Base-by-base conservation (phyloP, 2,888 invertebrate genomes). In the Caenorhabditis sp. region DNA sequence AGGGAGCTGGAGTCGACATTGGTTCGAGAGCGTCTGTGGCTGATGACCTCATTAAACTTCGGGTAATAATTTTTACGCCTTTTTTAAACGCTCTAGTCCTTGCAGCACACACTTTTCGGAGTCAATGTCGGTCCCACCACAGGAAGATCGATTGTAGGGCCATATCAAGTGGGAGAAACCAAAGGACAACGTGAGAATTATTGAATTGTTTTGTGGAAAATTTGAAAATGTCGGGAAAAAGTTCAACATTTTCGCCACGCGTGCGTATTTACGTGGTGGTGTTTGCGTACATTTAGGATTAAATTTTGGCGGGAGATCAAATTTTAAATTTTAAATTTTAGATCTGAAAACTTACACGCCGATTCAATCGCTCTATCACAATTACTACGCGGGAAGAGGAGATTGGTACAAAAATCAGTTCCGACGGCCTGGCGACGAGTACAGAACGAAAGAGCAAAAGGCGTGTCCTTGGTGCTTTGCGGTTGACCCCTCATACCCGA, bases 391-490 rank as follows among this genome's bases (percentile, higher is more conserved):
- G 39, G 71, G 70, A 15, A 56, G 75, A 39, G 79, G 78, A 9
- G 81, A 81, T 32, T 81, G 81, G 81, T 81, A 81, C 56, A 72
- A 74, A 20, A 78, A 61, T 55, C 75, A 79, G 20, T 81, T 81
- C 52, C 30, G 39, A 17, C 39, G 78, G 17, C 79, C 81, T n/a
- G 83, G 83, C 32, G 85, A 85, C 53, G 78, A 83, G 56, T 79
- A 83, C 17, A 73, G 82, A 24, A 85, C 85, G 6, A 71, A 79
- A 35, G 53, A 76, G 22, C 82, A 84, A 26, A 46, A 78, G 52
- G 85, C 83, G 3, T 85, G 83, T 71, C 85, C 85, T 0, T 85
- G 85, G 85, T 85, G 85, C 27, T 83, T 79, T 27, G 85, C 80
- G 20, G 79, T 79, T 0, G 83, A 83, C 22, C 48, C 79, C 1